phyloP scores from a whole-genome alignment of 2,797 vertebrate genomes.

The Streptopelia turtur region DNA sequence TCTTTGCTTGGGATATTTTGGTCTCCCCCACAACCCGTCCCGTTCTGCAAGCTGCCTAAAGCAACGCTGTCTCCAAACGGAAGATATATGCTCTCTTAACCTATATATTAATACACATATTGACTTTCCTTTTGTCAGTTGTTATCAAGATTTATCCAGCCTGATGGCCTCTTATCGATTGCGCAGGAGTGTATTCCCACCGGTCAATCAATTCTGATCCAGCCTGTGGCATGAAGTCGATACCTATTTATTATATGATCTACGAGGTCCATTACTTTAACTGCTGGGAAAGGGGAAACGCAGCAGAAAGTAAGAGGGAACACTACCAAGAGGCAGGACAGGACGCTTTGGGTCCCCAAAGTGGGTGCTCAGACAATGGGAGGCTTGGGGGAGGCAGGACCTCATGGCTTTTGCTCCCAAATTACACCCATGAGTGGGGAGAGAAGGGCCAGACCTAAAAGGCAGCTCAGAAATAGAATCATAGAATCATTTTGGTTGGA shows the following conservation, averaged over 20 bases:
- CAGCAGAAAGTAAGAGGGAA: neutral
- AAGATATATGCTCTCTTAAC: constrained; percentile 41
- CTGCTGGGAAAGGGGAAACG: constrained; percentile 32
- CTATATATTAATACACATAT: constrained; percentile 71
- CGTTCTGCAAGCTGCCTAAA: neutral
- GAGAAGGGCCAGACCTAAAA: neutral
- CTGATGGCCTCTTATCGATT: constrained; percentile 71
- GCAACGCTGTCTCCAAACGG: neutral
- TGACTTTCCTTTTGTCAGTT: constrained; percentile 66
- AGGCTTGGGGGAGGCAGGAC: too few relatives aligned
- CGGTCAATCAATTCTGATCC: constrained; percentile 77
- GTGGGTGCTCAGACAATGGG: accelerated
- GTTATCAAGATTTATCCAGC: constrained; percentile 79
- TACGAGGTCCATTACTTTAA: constrained; percentile 78
- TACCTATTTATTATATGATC: constrained; percentile 82
- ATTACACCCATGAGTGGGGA: accelerated
- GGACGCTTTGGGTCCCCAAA: neutral
- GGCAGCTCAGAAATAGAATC: accelerated
- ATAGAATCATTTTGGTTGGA: too few relatives aligned
- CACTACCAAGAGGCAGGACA: neutral
- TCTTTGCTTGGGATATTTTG: neutral
- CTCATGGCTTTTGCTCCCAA: neutral
- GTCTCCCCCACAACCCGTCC: neutral
- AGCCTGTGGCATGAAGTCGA: constrained; percentile 72
- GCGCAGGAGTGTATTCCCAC: constrained; percentile 63